Evolutionary conservation across 92 coral and sea anemone genomes (phyloP), one percentile per base, ranked within the genome.

Genomic region (Parazoanthus atlanticus): DNA sequence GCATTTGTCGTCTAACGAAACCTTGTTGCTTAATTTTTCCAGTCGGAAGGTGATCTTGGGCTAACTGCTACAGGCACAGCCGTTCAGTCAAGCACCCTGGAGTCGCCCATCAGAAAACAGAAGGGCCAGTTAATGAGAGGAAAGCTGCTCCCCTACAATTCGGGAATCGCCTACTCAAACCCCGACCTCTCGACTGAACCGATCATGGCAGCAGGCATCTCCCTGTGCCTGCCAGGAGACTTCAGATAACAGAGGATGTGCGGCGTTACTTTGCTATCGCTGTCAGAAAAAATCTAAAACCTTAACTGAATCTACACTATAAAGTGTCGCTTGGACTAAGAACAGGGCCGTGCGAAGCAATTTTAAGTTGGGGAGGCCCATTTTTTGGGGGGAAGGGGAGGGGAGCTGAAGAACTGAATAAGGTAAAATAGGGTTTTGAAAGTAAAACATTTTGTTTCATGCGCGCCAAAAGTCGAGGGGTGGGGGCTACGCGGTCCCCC

Each of bases 181-280:
- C 92, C 97, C 32, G 94, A 91, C 54, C 91, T 95, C 9, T 69
- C 91, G 23, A 79, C 83, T 1, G 93, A 86, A 28, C 93, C 96
- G n/a, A 64, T 95, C 70, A 80, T 95, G n/a, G 98, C 96, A 3
- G 90, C 96, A 0, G 98, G 98, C 17, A 83, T 95, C 15, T 95
- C 98, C 7, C 89, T 95, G 17, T 91, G 86, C 46, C 85, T 93
- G 19, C 96, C 95, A 31, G 87, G 78, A 84, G 78, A 84, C 34
- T 28, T 69, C 19, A 84, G 78, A 69, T 84, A 46, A 84, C 78
- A 70, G 12, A 36, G 28, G 58, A 25, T 70, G 84, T n/a, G 9
- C n/a, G n/a, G 28, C 69, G 69, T 61, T 61, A 61, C 69, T 61
- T 61, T 61, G 8, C 1, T 23, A 75, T 41, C 79, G 28, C 43